Conservation (phyloP, 2,113 vertebrate species). For the Thermophis baileyi region DNA sequence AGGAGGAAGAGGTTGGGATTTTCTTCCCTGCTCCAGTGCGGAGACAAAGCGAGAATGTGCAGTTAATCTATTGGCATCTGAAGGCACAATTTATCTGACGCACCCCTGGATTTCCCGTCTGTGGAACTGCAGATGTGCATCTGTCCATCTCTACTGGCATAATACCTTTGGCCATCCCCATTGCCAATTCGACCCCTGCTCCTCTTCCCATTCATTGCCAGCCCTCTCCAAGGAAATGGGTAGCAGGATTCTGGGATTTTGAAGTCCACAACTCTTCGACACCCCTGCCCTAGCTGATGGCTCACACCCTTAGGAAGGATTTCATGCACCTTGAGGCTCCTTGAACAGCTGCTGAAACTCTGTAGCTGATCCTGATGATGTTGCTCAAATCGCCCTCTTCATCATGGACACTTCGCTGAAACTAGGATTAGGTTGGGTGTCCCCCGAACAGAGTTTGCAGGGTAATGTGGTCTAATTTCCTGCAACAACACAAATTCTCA, state of each 20-base stretch:
- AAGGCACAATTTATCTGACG: neutral
- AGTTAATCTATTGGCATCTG: no score
- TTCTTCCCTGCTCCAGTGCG: neutral
- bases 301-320: neutral
- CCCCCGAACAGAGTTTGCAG: neutral
- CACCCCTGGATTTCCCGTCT: neutral
- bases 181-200: neutral
- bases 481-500: neutral
- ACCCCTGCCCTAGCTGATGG: no score
- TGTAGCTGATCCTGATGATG: constrained; percentile 39
- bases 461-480: neutral
- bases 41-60: neutral
- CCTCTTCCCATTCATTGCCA: neutral
- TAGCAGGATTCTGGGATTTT: no score
- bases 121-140: neutral
- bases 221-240: neutral
- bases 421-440: neutral
- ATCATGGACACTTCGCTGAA: neutral
- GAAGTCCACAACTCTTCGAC: no score
- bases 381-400: neutral
- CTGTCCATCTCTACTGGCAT: neutral
- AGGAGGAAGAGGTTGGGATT: constrained; percentile 9
- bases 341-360: constrained; percentile 10
- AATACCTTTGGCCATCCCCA: neutral
- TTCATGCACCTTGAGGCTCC: neutral